Conservation (phyloP, 2,113 vertebrate species). For the Xyrauchen texanus region DNA sequence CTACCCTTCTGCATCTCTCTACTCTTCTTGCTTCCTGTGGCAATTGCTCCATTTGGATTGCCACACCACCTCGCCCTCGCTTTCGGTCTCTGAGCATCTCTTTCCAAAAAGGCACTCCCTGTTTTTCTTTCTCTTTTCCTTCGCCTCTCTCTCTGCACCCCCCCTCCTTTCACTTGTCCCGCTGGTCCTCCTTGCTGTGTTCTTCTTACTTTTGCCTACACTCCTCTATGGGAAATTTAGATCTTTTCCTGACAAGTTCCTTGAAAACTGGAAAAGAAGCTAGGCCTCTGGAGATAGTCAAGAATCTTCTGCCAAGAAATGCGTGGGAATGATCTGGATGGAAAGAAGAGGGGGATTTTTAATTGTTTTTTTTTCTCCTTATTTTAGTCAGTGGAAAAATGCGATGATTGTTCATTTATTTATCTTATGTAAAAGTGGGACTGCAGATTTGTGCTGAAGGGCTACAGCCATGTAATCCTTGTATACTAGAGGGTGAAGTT, state of each 20-base stretch:
- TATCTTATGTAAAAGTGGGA: slow-evolving; percentile 63
- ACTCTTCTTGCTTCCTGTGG: slow-evolving; percentile 63
- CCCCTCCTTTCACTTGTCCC: slow-evolving; percentile 57
- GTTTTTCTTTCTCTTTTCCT: slow-evolving; percentile 59
- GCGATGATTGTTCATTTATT: slow-evolving; percentile 74
- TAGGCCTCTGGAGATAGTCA: slow-evolving; percentile 91
- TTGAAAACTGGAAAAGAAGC: slow-evolving; percentile 87
- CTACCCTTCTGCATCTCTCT: slow-evolving; percentile 17
- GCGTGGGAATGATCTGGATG: slow-evolving; percentile 94
- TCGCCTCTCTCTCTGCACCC: slow-evolving; percentile 2
- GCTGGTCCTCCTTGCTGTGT: slow-evolving; percentile 69
- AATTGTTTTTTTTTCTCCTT: slow-evolving; percentile 80
- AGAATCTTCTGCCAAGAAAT: slow-evolving; percentile 90
- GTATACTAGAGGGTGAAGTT: slow-evolving; percentile 14
- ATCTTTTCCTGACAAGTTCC: slow-evolving; percentile 97
- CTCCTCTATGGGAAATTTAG: slow-evolving; percentile 92
- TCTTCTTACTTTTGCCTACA: slow-evolving; percentile 75
- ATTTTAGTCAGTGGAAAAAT: slow-evolving; percentile 84
- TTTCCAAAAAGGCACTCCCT: slow-evolving; percentile 70
- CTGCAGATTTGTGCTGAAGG: slow-evolving; percentile 61
- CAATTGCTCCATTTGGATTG: slow-evolving; percentile 61
- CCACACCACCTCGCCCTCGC: slow-evolving; percentile 55
- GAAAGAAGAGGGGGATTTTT: slow-evolving; percentile 82
- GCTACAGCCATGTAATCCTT: slow-evolving; percentile 20
- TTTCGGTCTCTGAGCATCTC: slow-evolving; percentile 67